Conservation (phyloP, 1,140 invertebrate species). For the Ridgeia piscesae region DNA sequence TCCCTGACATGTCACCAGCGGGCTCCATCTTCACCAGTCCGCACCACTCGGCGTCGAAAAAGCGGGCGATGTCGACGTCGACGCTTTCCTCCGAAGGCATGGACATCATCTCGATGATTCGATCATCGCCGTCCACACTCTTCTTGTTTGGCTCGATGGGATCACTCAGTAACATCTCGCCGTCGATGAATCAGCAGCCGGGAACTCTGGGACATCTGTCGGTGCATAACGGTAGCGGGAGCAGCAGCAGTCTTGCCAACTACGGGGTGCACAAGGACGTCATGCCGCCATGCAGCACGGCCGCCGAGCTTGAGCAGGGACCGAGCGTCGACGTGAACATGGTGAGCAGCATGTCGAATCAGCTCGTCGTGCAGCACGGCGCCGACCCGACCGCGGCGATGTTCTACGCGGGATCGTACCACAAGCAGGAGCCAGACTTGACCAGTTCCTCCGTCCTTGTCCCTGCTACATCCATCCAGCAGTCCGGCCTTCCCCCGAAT, state of each 20-base stretch:
- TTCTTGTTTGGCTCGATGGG: constrained; percentile 73
- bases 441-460: neutral
- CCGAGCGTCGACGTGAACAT: constrained; percentile 28
- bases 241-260: constrained; percentile 10
- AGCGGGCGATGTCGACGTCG: constrained; percentile 88
- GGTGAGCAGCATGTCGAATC: constrained; percentile 13
- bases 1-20: constrained; percentile 41
- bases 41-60: constrained; percentile 58
- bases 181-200: constrained; percentile 35
- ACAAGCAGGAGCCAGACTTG: neutral
- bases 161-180: constrained; percentile 41
- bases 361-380: neutral
- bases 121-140: constrained; percentile 80
- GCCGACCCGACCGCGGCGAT: neutral
- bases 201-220: constrained; percentile 91
- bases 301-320: constrained; percentile 22
- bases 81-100: constrained; percentile 87
- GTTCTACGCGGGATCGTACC: neutral
- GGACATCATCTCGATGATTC: constrained; percentile 80
- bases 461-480: neutral
- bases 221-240: constrained; percentile 65
- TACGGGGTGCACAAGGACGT: neutral
- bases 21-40: constrained; percentile 46
- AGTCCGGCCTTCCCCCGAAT: neutral
- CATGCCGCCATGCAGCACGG: constrained; percentile 23